Percentiles rank a stretch among this genome's conserved stretches.
Evolutionary conservation across 1,140 invertebrate genomes (phyloP).

Genomic region (Doryteuthis pealeii): DNA sequence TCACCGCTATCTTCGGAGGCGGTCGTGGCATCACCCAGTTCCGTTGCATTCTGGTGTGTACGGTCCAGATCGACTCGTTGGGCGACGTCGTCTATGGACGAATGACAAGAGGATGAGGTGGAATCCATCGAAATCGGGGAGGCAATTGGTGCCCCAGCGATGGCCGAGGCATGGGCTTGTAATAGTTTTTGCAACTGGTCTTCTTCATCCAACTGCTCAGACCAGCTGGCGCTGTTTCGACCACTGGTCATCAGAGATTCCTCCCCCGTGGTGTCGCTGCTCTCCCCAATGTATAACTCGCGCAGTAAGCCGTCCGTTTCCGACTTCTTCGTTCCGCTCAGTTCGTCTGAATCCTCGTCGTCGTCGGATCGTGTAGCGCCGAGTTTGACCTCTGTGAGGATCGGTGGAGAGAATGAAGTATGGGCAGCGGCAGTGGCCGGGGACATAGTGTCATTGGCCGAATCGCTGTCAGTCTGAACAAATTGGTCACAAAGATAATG

Average conservation of each 20-base stretch:
- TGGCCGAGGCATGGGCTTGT: not conserved
- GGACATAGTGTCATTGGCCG: not conserved
- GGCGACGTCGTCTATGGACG: too few species aligned
- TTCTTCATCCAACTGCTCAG: not conserved
- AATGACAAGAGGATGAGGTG: not conserved
- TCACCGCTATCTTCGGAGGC: not conserved
- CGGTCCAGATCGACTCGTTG: too few species aligned
- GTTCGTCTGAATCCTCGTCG: not conserved
- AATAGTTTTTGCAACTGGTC: not conserved
- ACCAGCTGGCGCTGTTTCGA: not conserved
- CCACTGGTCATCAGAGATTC: too few species aligned
- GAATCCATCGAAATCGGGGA: constrained; percentile 1
- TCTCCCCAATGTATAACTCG: not conserved
- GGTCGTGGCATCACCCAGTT: too few species aligned
- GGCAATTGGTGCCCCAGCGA: not conserved
- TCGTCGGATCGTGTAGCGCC: not conserved
- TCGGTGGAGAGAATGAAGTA: not conserved
- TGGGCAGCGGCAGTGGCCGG: too few species aligned
- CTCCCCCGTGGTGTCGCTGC: not conserved
- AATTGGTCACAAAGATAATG: not conserved
- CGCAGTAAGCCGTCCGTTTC: not conserved
- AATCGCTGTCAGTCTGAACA: not conserved
- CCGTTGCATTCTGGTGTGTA: too few species aligned
- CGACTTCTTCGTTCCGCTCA: not conserved
- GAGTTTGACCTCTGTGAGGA: not conserved